phyloP scores from a whole-genome alignment of 2,113 vertebrate genomes.

The Lamprotornis superbus region DNA sequence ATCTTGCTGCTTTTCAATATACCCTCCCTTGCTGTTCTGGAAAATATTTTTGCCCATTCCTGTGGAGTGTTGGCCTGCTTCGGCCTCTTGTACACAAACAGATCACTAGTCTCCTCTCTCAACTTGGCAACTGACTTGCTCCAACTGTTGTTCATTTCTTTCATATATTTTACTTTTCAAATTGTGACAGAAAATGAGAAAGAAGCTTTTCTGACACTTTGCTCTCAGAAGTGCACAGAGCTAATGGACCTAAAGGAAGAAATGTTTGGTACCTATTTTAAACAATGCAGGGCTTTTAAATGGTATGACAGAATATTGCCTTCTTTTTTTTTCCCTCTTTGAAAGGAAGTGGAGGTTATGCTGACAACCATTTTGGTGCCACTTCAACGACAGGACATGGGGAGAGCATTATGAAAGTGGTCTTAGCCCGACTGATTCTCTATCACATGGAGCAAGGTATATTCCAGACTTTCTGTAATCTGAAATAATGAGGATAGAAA shows the following conservation, averaged over 20 bases:
- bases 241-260: background rate
- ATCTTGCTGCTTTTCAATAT: background rate
- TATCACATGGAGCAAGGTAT: constrained; percentile 93
- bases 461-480: background rate
- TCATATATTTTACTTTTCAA: background rate
- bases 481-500: background rate
- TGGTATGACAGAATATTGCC: background rate
- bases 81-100: background rate
- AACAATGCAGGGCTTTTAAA: background rate
- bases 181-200: background rate
- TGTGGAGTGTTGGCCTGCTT: background rate
- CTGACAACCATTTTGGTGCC: constrained; percentile 87
- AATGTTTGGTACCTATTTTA: background rate
- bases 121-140: background rate
- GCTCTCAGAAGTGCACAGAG: background rate
- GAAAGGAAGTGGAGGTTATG: constrained; percentile 90
- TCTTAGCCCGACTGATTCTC: constrained; percentile 85
- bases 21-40: background rate
- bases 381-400: constrained; percentile 91
- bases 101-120: background rate
- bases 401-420: constrained; percentile 94
- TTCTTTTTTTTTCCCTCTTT: background rate
- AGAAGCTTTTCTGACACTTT: background rate
- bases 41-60: background rate
- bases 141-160: background rate